These are phyloP conservation scores for Progne subis DNA, from an alignment of 2,113 vertebrate genomes.

Conservation along the genomic window DNA sequence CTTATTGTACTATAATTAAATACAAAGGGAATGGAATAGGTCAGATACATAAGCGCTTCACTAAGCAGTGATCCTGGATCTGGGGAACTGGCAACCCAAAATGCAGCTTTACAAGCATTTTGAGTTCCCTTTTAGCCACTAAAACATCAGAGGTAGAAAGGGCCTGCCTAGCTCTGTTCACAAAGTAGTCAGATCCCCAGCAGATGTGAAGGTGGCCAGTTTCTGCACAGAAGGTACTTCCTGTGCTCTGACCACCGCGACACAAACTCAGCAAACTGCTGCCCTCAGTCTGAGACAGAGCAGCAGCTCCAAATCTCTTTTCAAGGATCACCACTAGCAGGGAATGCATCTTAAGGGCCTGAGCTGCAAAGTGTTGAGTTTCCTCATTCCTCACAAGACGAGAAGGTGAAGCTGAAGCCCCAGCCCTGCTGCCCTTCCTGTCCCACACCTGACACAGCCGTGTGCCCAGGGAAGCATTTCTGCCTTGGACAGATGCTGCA, in stretches of 20 bases:
- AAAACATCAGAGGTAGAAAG: neutral
- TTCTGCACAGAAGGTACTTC: neutral
- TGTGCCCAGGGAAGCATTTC: neutral
- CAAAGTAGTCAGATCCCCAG: neutral
- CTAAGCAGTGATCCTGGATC: neutral
- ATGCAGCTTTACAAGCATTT: neutral
- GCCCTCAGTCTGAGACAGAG: neutral
- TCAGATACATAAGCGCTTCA: neutral
- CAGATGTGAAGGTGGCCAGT: neutral
- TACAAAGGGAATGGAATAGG: neutral
- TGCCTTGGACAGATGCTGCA: conserved; percentile 58
- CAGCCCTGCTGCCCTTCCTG: neutral
- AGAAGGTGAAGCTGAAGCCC: neutral
- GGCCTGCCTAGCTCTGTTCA: neutral
- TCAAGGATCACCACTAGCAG: neutral
- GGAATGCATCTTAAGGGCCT: conserved; percentile 13
- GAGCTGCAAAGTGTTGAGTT: neutral
- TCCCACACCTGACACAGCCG: neutral
- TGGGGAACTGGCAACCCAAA: neutral
- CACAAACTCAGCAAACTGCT: neutral
- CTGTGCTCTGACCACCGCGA: neutral
- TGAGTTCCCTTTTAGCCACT: neutral
- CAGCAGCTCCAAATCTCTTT: neutral
- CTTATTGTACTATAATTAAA: neutral
- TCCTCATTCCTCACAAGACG: neutral